phyloP scores from a whole-genome alignment of 1,140 invertebrate species.

The Drosophila hydei region DNA sequence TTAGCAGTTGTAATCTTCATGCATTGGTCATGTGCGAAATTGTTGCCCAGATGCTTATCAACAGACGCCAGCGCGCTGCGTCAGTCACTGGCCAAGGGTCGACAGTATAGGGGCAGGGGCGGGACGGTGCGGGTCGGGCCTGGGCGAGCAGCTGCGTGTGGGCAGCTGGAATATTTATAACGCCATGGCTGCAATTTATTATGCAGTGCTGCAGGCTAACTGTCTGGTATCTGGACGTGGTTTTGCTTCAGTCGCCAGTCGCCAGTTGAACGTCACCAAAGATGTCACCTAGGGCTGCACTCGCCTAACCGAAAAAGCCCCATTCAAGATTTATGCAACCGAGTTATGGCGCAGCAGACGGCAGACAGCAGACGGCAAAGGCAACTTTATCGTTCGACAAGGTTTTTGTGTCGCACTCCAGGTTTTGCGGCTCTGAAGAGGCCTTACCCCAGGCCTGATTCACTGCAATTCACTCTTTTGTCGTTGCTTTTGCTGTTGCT shows the following conservation, averaged over 20 bases:
- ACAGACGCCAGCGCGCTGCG: constrained; percentile 37
- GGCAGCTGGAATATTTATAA: constrained; percentile 71
- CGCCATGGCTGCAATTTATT: constrained; percentile 77
- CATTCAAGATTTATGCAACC: constrained; percentile 74
- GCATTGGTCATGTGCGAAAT: constrained; percentile 71
- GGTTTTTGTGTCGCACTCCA: constrained; percentile 31
- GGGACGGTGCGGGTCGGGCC: constrained; percentile 3
- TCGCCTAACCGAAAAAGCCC: constrained; percentile 13
- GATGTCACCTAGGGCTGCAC: constrained; percentile 65
- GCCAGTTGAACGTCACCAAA: constrained; percentile 62
- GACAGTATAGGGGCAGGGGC: background rate
- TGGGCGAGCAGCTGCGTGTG: constrained; percentile 6
- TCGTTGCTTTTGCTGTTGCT: constrained; percentile 12
- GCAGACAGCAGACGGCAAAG: constrained; percentile 39
- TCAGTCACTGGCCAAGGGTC: background rate
- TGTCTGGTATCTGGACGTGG: constrained; percentile 46
- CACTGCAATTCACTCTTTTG: constrained; percentile 5
- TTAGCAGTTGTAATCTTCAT: constrained; percentile 52
- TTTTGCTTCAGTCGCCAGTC: constrained; percentile 37
- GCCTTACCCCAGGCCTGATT: constrained; percentile 11
- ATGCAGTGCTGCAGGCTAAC: constrained; percentile 64
- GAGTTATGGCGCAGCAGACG: constrained; percentile 61
- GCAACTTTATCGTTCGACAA: constrained; percentile 71
- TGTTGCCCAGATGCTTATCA: constrained; percentile 74
- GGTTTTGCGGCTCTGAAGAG: constrained; percentile 12